Evolutionary conservation across 2,888 invertebrate species (phyloP), one percentile per base, ranked within the genome.

Genomic region (Diarsia mendica): DNA sequence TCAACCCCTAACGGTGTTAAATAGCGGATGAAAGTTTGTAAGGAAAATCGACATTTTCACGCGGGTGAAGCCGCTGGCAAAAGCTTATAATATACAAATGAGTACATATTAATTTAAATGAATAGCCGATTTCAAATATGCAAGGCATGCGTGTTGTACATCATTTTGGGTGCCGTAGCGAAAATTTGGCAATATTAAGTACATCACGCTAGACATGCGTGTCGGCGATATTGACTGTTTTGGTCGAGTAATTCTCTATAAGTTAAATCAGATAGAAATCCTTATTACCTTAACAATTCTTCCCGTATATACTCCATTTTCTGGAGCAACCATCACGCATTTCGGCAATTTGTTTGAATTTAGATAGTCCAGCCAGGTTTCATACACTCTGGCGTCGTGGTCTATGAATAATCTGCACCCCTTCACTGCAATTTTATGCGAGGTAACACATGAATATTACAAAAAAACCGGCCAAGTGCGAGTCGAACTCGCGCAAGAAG

Each of bases 291-390:
- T n/a, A 4, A 4, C 11, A 51, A 84, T 72, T 8, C 18, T 69
- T 71, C 90, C 90, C 61, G 72, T 83, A 72, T 90, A 90, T 77
- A 86, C 79, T 48, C 90, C 90, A 73, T 88, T 81, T 81, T 76
- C n/a, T 10, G 90, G 90, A 6, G 89, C 90, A 4, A 90, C 89
- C 86, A 90, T 85, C 8, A 90, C 89, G 63, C 89, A 87, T 80
- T 90, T 85, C 6, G 89, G 89, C 13, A 90, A 67, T 46, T 84
- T 83, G 64, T 90, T 90, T 11, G 87, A 69, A 6, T 69, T 70
- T 33, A 90, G 80, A 75, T 88, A 90, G 49, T 71, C 77, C 9
- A 73, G 39, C 90, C 90, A 90, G 28, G 77, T 79, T 82, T 89
- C 79, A 74, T 90, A 90, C 2, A 90, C 90, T 74, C 90, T 86